These are phyloP conservation scores for Drosophila setifemur DNA, from an alignment of 1,140 invertebrate species.

Conservation along the genomic window DNA sequence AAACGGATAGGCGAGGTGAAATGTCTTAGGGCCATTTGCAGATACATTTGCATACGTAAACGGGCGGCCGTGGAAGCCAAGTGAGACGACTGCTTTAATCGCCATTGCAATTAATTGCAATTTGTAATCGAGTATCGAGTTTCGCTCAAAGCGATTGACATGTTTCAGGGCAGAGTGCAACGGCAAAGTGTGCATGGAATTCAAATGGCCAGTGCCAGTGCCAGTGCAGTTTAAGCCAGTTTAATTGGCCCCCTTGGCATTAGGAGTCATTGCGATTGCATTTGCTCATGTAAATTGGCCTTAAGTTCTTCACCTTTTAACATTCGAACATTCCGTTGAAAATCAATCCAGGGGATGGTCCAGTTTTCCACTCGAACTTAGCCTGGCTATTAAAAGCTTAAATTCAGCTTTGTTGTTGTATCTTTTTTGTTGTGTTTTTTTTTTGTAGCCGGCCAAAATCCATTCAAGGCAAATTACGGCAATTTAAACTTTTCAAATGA, in stretches of 20 bases:
- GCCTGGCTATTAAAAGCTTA: too few species aligned
- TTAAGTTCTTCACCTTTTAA: conserved; percentile 64
- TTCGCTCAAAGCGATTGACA: conserved; percentile 57
- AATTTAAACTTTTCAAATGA: conserved; percentile 79
- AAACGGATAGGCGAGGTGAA: conserved; percentile 35
- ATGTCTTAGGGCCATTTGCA: conserved; percentile 28
- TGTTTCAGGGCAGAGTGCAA: conserved; percentile 17
- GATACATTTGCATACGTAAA: conserved; percentile 18
- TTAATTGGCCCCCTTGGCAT: conserved; percentile 71
- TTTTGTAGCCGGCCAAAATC: conserved; percentile 19
- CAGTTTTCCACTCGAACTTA: background rate
- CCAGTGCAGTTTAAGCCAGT: conserved; percentile 38
- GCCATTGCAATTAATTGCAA: conserved; percentile 81
- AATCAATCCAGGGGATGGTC: too few species aligned
- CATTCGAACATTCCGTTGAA: too few species aligned
- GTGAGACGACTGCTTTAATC: conserved; percentile 63
- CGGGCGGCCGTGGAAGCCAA: conserved; percentile 25
- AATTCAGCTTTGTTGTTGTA: too few species aligned
- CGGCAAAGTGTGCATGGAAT: conserved; percentile 5
- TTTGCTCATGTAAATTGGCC: conserved; percentile 79
- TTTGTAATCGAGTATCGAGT: conserved; percentile 81
- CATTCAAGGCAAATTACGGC: conserved; percentile 60
- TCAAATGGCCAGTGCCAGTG: background rate
- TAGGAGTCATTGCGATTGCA: conserved; percentile 71
- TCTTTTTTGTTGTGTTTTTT: background rate